Conservation (phyloP, 1,140 invertebrate genomes). For the Rhynchophorus ferrugineus region DNA sequence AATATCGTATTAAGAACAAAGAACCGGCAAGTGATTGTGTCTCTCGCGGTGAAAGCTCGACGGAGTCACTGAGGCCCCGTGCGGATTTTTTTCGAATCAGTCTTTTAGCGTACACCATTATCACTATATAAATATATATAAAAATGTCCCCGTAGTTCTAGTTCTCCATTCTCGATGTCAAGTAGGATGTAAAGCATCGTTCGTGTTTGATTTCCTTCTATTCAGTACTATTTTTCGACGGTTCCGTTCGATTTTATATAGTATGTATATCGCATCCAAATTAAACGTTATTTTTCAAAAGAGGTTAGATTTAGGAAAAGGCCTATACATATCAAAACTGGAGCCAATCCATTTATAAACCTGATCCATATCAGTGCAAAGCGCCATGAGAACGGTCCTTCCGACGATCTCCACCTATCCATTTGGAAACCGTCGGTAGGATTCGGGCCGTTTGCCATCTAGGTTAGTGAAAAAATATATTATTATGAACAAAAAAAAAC, state of each 20-base stretch:
- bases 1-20: constrained; percentile 1
- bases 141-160: no score
- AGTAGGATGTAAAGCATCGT: constrained; percentile 2
- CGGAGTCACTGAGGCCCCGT: no score
- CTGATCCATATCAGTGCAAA: constrained; percentile 20
- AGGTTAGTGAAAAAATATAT: constrained; percentile 22
- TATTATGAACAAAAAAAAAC: constrained; percentile 5
- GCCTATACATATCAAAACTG: constrained; percentile 21
- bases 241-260: no score
- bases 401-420: no score
- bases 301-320: constrained; percentile 1
- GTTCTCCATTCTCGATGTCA: no score
- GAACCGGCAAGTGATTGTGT: constrained; percentile 33
- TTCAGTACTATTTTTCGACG: background rate
- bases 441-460: no score
- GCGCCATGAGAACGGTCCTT: no score
- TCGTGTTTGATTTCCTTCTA: constrained; percentile 1
- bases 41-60: constrained; percentile 24
- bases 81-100: no score
- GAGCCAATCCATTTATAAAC: constrained; percentile 7
- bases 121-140: no score
- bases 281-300: background rate
- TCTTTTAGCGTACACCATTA: no score
- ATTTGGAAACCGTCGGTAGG: no score
- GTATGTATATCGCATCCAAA: constrained; percentile 16